Evolutionary conservation across 2,113 vertebrate species (phyloP), one percentile per base, ranked within the genome.

Genomic region (Engraulis encrasicolus): DNA sequence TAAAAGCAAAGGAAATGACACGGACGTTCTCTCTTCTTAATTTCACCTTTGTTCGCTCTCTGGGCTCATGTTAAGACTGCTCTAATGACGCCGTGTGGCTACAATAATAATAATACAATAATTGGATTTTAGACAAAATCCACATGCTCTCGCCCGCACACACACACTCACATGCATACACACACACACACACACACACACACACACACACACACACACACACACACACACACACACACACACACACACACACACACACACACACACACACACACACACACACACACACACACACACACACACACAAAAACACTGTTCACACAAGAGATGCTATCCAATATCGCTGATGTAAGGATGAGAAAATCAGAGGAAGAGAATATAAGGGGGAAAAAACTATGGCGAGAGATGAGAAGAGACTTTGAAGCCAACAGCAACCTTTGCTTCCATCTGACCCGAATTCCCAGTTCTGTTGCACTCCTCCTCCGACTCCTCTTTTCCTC

Each of bases 401-500:
- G n/a, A 85, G 80, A 74, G 2, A 18, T 78, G 78, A 18, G 80
- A 83, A 81, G 9, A 85, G 81, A 20, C 79, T 45, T 83, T 86
- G 50, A 78, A 74, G 27, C 58, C 23, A 66, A 14, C 81, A 58
- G 86, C n/a, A 80, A 79, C 82, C 61, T 20, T 88, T 83, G 74
- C 48, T 89, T 89, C 82, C 74, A 84, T 83, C 83, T 87, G 85
- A 93, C 87, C 83, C 34, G 77, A 86, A 61, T 82, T 83, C 77
- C 78, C 40, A 87, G 89, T 91, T 89, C 74, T 38, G 18, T 74
- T 89, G 86, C 89, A 78, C 78, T 74, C 48, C 74, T 15, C 52
- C 34, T 27, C 17, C 48, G 52, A 11, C 52, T 37, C 27, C 17
- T 23, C 36, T 34, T 12, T 0, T 81, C 23, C 40, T 19, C 17